Evolutionary conservation across 2,888 invertebrate species (phyloP), one percentile per base, ranked within the genome.

Genomic region (Drosophila rellima): DNA sequence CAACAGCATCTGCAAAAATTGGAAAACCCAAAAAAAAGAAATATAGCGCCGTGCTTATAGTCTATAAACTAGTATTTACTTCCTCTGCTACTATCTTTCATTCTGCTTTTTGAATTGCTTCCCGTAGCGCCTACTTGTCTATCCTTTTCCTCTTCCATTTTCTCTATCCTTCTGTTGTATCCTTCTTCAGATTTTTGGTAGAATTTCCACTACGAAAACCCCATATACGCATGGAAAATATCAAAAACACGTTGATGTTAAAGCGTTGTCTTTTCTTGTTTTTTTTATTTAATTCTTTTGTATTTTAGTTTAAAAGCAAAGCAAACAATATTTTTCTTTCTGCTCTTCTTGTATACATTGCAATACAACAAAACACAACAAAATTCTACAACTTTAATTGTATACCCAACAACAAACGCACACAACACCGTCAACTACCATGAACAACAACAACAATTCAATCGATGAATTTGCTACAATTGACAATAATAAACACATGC

Each of bases 341-440:
- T 90, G 88, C 88, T 89, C 90, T 89, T 88, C 89, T 84, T 88
- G 85, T 88, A 88, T 83, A 88, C 83, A 88, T 88, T 83, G 83
- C 83, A 86, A 84, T 73, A 85, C 77, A 70, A 74, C 76, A 60
- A 71, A 59, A 70, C 47, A 66, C 74, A 73, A 72, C 60, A 72
- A 71, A 80, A 67, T 63, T 70, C 79, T 26, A 56, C 71, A 82
- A 80, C 67, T 67, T 47, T 70, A 60, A 74, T 74, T 80, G 78
- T 86, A 86, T 80, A 74, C 65, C 65, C 81, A 48, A 74, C 81
- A 48, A 74, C 63, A 70, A 77, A 54, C 55, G 48, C 65, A 65
- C 62, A 48, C 51, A 23, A 65, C 71, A 75, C 50, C 51, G 65
- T 54, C 66, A 31, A 5, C 40, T 20, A 50, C 23, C 15, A 37